A percentile compares a stretch with the other conserved stretches of the same genome.
Conservation (phyloP, 2,797 vertebrate genomes). For the Darevskia mixta region DNA sequence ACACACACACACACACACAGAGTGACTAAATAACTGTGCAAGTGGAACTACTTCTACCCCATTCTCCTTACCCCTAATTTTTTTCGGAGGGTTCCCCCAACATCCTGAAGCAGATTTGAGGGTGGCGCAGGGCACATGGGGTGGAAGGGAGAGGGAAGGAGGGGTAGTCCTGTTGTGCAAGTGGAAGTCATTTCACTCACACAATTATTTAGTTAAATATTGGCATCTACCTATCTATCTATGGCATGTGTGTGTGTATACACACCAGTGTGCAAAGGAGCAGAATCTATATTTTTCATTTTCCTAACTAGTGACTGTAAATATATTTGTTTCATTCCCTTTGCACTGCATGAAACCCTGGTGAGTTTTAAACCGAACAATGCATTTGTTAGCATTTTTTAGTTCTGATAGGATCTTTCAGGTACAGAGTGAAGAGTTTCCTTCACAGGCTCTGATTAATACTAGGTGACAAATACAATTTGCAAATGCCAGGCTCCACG, state of each 20-base stretch:
- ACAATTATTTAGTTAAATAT: too few relatives aligned
- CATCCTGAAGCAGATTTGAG: too few relatives aligned
- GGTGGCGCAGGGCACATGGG: too few relatives aligned
- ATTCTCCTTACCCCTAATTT: too few relatives aligned
- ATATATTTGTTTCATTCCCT: constrained; percentile 33
- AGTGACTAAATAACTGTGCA: too few relatives aligned
- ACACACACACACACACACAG: too few relatives aligned
- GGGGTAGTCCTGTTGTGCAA: too few relatives aligned
- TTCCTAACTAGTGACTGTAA: not conserved
- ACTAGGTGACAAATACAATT: not conserved
- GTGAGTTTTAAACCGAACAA: constrained; percentile 2
- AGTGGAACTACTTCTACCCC: too few relatives aligned
- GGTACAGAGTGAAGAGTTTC: not conserved
- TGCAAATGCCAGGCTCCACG: not conserved
- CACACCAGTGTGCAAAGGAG: not conserved
- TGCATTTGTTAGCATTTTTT: not conserved
- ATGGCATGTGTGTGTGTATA: too few relatives aligned
- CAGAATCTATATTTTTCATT: constrained; percentile 19
- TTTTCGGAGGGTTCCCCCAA: too few relatives aligned
- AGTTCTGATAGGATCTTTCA: not conserved
- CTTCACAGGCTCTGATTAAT: not conserved
- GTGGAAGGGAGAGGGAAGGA: too few relatives aligned
- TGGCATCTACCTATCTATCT: not conserved
- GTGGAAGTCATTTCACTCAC: too few relatives aligned
- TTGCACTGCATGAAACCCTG: not conserved